phyloP scores from a whole-genome alignment of 2,888 invertebrate species.

The Octodonta nipae region DNA sequence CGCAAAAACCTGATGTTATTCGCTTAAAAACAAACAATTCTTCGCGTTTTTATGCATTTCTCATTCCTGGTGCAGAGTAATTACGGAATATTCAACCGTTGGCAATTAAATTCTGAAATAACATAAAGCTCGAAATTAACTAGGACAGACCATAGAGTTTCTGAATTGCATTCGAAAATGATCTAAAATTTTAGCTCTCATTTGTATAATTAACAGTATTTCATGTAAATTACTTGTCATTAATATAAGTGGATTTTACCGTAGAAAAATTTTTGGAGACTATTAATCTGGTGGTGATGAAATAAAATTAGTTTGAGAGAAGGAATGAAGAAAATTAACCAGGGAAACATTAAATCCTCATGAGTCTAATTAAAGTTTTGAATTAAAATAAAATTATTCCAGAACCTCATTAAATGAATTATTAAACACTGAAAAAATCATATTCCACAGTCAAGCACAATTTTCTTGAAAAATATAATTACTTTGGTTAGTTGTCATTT shows the following conservation, averaged over 20 bases:
- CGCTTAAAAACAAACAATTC: too few species aligned
- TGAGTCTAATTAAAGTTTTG: too few species aligned
- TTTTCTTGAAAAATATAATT: too few species aligned
- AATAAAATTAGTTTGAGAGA: too few species aligned
- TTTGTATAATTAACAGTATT: slow-evolving; percentile 24
- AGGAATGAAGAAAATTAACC: background rate
- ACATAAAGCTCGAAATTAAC: slow-evolving; percentile 4
- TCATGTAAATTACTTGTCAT: slow-evolving; percentile 25
- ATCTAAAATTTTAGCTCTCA: slow-evolving; percentile 5
- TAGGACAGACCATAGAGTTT: slow-evolving; percentile 1
- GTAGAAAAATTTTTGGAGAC: slow-evolving; percentile 9
- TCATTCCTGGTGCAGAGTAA: background rate
- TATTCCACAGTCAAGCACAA: too few species aligned
- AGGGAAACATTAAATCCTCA: too few species aligned
- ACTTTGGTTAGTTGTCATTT: too few species aligned
- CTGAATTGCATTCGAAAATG: slow-evolving; percentile 4
- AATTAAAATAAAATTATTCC: too few species aligned
- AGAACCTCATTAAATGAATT: too few species aligned
- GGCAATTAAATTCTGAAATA: background rate
- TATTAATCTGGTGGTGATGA: slow-evolving; percentile 18
- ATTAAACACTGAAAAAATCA: too few species aligned
- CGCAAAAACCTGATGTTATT: too few species aligned
- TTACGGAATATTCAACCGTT: background rate
- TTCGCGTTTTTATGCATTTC: slow-evolving; percentile 1
- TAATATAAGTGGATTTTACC: slow-evolving; percentile 17